Conservation (phyloP, 2,113 vertebrate species). For the Argyrosomus japonicus region DNA sequence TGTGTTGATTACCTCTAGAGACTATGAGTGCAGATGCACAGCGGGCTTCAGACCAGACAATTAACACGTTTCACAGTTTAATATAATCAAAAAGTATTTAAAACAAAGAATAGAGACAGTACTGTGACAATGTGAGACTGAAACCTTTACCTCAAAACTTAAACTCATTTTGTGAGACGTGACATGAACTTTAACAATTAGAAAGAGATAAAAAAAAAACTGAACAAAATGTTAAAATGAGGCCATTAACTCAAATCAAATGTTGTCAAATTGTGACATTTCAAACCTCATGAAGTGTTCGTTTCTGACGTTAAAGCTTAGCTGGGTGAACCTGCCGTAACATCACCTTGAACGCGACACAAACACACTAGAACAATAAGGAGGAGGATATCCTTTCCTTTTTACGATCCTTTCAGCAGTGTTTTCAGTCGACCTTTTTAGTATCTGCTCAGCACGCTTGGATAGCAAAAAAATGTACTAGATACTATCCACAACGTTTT, state of each 20-base stretch:
- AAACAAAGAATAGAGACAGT: constrained; percentile 6
- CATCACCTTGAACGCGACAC: too few relatives aligned
- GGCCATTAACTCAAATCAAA: not conserved
- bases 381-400: too few relatives aligned
- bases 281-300: not conserved
- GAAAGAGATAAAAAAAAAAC: not conserved
- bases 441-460: too few relatives aligned
- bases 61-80: constrained; percentile 60
- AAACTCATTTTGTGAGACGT: not conserved
- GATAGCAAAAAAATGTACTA: too few relatives aligned
- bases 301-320: not conserved
- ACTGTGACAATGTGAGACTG: not conserved
- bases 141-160: not conserved
- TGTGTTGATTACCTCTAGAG: constrained; percentile 73
- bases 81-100: constrained; percentile 54
- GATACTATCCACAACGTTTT: too few relatives aligned
- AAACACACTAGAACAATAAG: too few relatives aligned
- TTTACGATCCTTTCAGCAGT: too few relatives aligned
- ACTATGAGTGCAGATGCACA: constrained; percentile 17
- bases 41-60: constrained; percentile 50
- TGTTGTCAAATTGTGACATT: not conserved
- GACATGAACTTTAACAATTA: not conserved
- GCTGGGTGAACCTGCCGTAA: too few relatives aligned
- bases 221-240: not conserved
- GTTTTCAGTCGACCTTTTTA: too few relatives aligned